Base-by-base conservation (phyloP, 2,888 invertebrate species). In the Eucera pruinosa region DNA sequence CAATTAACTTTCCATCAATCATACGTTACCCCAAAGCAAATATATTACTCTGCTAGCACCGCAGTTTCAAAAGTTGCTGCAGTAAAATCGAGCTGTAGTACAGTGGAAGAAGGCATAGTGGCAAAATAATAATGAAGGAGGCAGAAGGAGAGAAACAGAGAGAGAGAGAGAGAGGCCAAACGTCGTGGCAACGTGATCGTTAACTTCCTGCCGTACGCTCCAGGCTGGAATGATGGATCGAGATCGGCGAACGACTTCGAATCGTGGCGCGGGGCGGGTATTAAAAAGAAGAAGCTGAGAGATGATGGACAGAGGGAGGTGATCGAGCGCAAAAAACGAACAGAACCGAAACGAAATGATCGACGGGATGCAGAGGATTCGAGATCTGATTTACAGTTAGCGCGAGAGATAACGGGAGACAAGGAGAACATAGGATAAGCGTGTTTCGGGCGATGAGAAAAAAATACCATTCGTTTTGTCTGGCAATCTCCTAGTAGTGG, bases 381-480 rank as follows among this genome's bases (percentile, higher is more conserved):
- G 36, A 50, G 76, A 67, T 78, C 57, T 55, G 62, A 50, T 80
- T 75, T 80, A 80, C 80, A 74, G 80, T 80, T 80, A 70, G 15
- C 47, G 36, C 27, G 60, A 61, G 43, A 79, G 55, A 78, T 78
- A 78, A 78, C 78, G 72, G 78, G 66, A 67, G 77, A 43, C 45
- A 9, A 6, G 18, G 20, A 41, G 41, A 45, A 23, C 62, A 20
- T 9, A 45, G 25, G 65, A 64, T 33, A 52, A 45, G 52, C 13
- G 61, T n/a, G 45, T 58, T 68, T 78, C 47, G 36, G 13, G 47
- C 50, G 25, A 20, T 58, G 57, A 48, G 48, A 36, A 18, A 25
- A 57, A 55, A 50, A 50, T 68, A 68, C 68, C 68, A 61, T 68
- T 68, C 41, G 43, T 61, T 36, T 27, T 20, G n/a, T 11, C 1